Conservation (phyloP, 2,797 vertebrate species). For the Bradypus variegatus region DNA sequence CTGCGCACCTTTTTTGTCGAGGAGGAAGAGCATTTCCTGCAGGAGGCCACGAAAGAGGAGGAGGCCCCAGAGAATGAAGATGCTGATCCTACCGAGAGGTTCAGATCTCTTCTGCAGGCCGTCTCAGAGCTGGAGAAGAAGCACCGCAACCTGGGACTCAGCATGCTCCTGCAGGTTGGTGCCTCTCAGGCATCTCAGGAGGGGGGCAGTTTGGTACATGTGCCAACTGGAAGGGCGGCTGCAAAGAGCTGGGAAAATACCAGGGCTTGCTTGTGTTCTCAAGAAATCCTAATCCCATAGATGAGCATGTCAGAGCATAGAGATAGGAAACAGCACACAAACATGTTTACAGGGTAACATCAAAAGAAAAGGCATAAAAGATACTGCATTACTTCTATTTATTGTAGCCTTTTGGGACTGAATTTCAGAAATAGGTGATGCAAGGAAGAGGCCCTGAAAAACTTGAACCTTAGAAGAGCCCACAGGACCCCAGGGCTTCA, state of each 20-base stretch:
- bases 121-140: slow-evolving; percentile 57
- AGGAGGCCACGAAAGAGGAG: slow-evolving; percentile 54
- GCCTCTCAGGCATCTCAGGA: too few species aligned
- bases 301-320: not conserved
- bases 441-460: too few species aligned
- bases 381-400: not conserved
- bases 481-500: not conserved
- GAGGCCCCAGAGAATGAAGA: slow-evolving; percentile 13
- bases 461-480: not conserved
- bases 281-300: not conserved
- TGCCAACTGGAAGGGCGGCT: not conserved
- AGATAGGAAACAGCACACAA: not conserved
- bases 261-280: not conserved
- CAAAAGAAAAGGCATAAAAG: not conserved
- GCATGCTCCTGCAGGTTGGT: slow-evolving; percentile 62
- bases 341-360: not conserved
- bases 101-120: slow-evolving; percentile 54
- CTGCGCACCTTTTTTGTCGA: slow-evolving; percentile 58
- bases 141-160: slow-evolving; percentile 56
- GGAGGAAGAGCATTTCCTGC: slow-evolving; percentile 58
- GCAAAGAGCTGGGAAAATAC: not conserved
- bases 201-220: not conserved
- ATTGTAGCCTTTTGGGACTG: not conserved
- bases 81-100: slow-evolving; percentile 14
- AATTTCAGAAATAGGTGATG: not conserved